Base-by-base conservation (phyloP, 2,797 vertebrate species). In the Sebastes trivittatus region DNA sequence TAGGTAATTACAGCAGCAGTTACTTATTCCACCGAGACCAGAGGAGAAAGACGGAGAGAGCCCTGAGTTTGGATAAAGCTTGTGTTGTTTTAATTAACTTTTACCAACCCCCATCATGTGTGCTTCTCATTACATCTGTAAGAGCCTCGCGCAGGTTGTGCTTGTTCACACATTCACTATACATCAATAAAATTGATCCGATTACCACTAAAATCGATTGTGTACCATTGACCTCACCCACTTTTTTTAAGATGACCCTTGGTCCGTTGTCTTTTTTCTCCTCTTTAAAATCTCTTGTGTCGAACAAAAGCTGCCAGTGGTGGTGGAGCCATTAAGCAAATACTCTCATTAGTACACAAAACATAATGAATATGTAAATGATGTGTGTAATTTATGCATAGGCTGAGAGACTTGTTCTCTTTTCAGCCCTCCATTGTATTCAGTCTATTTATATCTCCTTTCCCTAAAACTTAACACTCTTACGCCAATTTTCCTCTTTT, bases 321-420 rank as follows among this genome's bases (percentile, higher is more conserved):
- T 90, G 87, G 75, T 82, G 87, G 93, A 92, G 90, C 91, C 87
- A 94, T 93, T 91, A 96, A 95, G 93, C 92, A 95, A 96, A 96
- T 93, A 89, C 91, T 92, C 84, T 92, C 93, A 95, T 96, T 96
- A 95, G 94, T 94, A 96, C 93, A 94, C 94, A 93, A 94, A 95
- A 94, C 92, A 95, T 93, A 92, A 95, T 95, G 94, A 93, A 94
- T 96, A 96, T 96, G 96, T 93, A 95, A 95, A 95, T 95, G 88
- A 75, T 60, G 91, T 90, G 92, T 95, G 93, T 93, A 94, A 95
- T 96, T 94, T 95, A 95, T 94, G 94, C 92, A 94, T 90, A 72
- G 81, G 79, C 75, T 87, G 78, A 88, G 81, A 90, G 88, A 89
- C 85, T 84, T 89, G 79, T 91, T 88, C 88, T 88, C 88, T 87